These are phyloP conservation scores for Tromatobia lineatoria DNA, from an alignment of 2,888 invertebrate genomes.

Conservation along the genomic window DNA sequence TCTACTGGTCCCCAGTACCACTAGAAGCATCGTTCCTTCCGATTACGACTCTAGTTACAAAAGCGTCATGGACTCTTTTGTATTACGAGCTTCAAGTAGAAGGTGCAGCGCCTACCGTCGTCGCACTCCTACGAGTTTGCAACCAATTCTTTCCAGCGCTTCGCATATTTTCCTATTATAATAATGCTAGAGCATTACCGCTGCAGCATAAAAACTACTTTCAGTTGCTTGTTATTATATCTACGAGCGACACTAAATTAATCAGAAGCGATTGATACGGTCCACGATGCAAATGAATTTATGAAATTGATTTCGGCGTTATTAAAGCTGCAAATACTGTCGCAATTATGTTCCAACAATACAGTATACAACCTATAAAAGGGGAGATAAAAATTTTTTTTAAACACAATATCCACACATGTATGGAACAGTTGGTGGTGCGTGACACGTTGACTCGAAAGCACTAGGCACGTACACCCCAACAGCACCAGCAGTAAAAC, in stretches of 20 bases:
- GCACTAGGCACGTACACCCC: constrained; percentile 29
- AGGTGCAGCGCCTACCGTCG: constrained; percentile 12
- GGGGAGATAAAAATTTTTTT: neutral
- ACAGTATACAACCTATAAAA: neutral
- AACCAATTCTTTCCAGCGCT: constrained; percentile 33
- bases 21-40: constrained; percentile 49
- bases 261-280: neutral
- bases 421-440: constrained; percentile 20
- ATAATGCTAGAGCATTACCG: neutral
- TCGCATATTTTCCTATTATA: constrained; percentile 4
- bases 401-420: constrained; percentile 22
- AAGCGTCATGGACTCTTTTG: constrained; percentile 50
- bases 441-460: constrained; percentile 33
- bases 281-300: neutral
- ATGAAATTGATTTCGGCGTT: neutral
- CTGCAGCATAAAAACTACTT: neutral
- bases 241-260: neutral
- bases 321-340: neutral
- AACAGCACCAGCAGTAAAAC: constrained; percentile 24
- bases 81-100: constrained; percentile 27
- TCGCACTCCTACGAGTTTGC: neutral
- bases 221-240: neutral
- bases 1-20: constrained; percentile 26
- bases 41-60: constrained; percentile 59
- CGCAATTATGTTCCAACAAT: neutral